Evolutionary conservation across 37 sponge, comb jelly and placozoan genomes (phyloP).

Genomic region (Amphimedon queenslandica): DNA sequence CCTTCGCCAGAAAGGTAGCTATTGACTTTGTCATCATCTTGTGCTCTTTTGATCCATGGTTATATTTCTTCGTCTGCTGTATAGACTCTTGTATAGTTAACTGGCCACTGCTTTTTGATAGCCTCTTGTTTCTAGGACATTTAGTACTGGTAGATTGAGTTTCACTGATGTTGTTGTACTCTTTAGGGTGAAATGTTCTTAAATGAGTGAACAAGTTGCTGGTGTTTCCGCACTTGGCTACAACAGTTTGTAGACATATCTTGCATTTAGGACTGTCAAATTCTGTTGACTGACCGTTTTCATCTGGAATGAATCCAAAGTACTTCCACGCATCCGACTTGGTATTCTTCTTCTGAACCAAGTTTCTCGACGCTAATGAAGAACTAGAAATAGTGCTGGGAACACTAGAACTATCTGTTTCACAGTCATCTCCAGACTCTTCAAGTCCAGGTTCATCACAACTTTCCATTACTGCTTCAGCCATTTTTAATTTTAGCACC

Average conservation of each 20-base stretch:
- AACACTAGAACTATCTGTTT: too few species aligned
- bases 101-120: too few species aligned
- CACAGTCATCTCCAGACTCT: too few species aligned
- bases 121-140: too few species aligned
- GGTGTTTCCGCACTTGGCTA: slow-evolving; percentile 30
- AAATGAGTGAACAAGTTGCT: slow-evolving; percentile 23
- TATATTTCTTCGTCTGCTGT: not conserved
- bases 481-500: too few species aligned
- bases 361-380: too few species aligned
- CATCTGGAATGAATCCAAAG: slow-evolving; percentile 9
- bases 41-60: slow-evolving; percentile 4
- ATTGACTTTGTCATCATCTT: slow-evolving; percentile 29
- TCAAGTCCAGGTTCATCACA: too few species aligned
- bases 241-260: not conserved
- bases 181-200: slow-evolving; percentile 2
- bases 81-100: not conserved
- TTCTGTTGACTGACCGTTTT: not conserved
- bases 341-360: not conserved
- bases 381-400: too few species aligned
- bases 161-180: not conserved
- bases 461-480: too few species aligned
- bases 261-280: not conserved
- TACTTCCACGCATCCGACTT: slow-evolving; percentile 6
- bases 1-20: slow-evolving; percentile 21
- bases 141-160: not conserved